A percentile compares a stretch with the other conserved stretches of the same genome.
These are phyloP conservation scores for Spongia lamella DNA, from an alignment of 37 sponge, comb jelly and placozoan genomes.

Conservation along the genomic window DNA sequence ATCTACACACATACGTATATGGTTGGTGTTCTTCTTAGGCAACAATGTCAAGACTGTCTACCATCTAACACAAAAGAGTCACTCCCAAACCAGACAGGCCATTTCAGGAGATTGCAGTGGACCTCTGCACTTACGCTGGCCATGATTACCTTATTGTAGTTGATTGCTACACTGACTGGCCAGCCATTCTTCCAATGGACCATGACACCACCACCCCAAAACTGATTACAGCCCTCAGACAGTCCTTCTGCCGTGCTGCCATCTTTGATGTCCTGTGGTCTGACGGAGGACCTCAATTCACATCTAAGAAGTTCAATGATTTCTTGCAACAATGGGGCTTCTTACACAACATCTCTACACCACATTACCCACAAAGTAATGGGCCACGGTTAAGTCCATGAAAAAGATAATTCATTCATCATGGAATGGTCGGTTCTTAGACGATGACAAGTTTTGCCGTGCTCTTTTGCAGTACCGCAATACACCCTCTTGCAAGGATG, in stretches of 20 bases:
- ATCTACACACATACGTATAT: no score
- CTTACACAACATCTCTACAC: constrained; percentile 9
- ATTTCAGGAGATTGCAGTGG: constrained; percentile 32
- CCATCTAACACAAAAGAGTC: constrained; percentile 15
- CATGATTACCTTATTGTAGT: constrained; percentile 17
- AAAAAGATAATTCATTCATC: constrained; percentile 26
- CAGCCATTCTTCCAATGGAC: no score
- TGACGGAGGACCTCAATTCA: no score
- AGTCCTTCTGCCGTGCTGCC: no score
- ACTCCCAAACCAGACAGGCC: constrained; percentile 6
- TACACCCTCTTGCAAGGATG: no score
- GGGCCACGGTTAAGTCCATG: constrained; percentile 29
- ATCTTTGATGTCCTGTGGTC: no score
- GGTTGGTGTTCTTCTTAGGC: no score
- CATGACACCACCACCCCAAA: constrained; percentile 4
- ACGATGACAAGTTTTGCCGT: no score
- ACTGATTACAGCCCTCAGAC: neutral
- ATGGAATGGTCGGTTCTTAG: constrained; percentile 1
- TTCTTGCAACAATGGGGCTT: constrained; percentile 36
- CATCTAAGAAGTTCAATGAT: no score
- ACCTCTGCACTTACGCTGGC: constrained; percentile 20
- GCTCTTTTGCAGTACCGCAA: no score
- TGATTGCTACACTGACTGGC: no score
- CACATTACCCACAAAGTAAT: constrained; percentile 34
- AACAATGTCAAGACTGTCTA: constrained; percentile 9